Conservation (phyloP, 2,888 invertebrate genomes). For the Apoderus coryli region DNA sequence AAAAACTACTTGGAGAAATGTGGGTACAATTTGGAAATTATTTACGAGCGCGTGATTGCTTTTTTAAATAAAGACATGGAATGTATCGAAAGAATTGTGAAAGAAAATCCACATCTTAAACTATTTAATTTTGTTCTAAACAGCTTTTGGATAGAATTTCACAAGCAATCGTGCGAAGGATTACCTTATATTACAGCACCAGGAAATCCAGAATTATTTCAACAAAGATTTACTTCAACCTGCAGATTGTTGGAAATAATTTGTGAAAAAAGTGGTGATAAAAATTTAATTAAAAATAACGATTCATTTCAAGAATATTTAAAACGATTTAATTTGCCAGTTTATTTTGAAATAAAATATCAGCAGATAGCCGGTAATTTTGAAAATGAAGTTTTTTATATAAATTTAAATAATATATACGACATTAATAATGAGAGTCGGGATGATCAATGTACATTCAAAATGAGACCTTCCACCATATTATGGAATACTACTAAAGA, state of each 20-base stretch:
- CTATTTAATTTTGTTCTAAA: conserved; percentile 69
- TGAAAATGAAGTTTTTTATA: conserved; percentile 32
- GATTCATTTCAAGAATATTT: conserved; percentile 58
- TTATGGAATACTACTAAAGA: conserved; percentile 33
- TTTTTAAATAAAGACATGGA: conserved; percentile 58
- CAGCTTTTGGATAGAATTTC: conserved; percentile 78
- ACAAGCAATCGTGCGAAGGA: conserved; percentile 65
- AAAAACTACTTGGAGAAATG: conserved; percentile 42
- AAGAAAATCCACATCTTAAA: conserved; percentile 31
- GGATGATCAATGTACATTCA: too few species aligned
- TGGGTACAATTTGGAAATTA: conserved; percentile 48
- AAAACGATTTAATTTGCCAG: conserved; percentile 83
- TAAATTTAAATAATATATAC: conserved; percentile 18
- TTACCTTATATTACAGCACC: conserved; percentile 78
- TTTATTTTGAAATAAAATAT: conserved; percentile 93
- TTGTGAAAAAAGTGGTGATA: conserved; percentile 48
- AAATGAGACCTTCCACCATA: conserved; percentile 29
- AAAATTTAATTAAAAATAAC: conserved; percentile 46
- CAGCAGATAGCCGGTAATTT: conserved; percentile 76
- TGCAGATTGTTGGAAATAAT: conserved; percentile 59
- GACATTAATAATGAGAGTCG: conserved; percentile 27
- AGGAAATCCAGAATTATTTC: conserved; percentile 81
- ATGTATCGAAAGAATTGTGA: conserved; percentile 30
- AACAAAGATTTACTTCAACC: conserved; percentile 65
- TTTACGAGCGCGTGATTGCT: conserved; percentile 55